These are phyloP conservation scores for Rhodeus uyekii DNA, from an alignment of 2,797 vertebrate species.

Conservation along the genomic window DNA sequence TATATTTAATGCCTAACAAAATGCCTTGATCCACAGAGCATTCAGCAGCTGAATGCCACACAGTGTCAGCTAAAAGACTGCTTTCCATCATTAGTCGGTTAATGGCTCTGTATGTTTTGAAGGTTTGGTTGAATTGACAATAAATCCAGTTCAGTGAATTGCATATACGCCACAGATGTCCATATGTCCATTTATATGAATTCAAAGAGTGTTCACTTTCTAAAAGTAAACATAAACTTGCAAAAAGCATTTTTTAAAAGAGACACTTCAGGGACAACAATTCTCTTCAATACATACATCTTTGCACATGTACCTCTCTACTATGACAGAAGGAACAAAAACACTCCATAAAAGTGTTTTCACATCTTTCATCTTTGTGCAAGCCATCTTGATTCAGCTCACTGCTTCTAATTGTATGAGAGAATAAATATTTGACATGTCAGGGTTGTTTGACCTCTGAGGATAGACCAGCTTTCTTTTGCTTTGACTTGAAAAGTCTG, in stretches of 20 bases:
- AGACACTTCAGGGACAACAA: background rate
- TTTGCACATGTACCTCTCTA: background rate
- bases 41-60: background rate
- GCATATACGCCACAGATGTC: background rate
- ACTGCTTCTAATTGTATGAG: background rate
- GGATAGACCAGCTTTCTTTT: background rate
- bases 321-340: background rate
- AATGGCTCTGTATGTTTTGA: conserved; percentile 27
- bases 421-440: conserved; percentile 10
- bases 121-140: conserved; percentile 24
- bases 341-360: background rate
- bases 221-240: background rate
- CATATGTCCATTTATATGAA: background rate
- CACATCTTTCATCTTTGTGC: background rate
- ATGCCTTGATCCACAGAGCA: background rate
- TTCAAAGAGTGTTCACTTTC: no score
- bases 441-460: conserved; percentile 5
- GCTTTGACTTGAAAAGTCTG: background rate
- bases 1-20: conserved; percentile 1
- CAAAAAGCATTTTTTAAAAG: background rate
- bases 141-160: conserved; percentile 30
- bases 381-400: conserved; percentile 26
- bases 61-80: conserved; percentile 24
- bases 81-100: conserved; percentile 13
- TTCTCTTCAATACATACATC: background rate